Base-by-base conservation (phyloP, 2,888 invertebrate genomes). In the Mesorhabditis sp. region DNA sequence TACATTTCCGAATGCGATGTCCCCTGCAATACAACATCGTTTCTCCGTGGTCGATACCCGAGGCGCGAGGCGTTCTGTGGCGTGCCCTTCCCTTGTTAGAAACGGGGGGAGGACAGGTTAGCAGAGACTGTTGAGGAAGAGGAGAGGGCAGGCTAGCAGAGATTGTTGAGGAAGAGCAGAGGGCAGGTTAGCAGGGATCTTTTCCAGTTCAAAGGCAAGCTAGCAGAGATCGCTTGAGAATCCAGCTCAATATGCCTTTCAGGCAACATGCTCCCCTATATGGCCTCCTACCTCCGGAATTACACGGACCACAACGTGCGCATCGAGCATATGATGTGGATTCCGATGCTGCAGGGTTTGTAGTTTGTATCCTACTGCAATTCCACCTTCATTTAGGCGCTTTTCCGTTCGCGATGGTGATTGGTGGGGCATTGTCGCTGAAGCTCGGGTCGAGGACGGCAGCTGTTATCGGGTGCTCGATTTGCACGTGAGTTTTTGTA, bases 251-350 rank as follows among this genome's bases (percentile, higher is more conserved):
- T 2, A 28, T 50, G 7, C n/a, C 63, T 67, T 74, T 43, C 62
- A 83, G 83, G 84, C 13, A 84, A 84, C 70, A 85, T 85, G 82
- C 76, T 83, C 4, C 84, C 84, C 4, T 85, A 84, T 63, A 84
- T 84, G 82, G 83, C 84, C 3, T 83, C 82, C 3, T 84, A 83
- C 66, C 82, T 84, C 80, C 73, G 80, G 7, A 85, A 83, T 68
- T 79, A 78, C 70, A 85, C 83, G 5, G 83, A 85, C 74, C 72
- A 76, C 5, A 70, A 71, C 5, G 74, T 85, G 13, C 70, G 76
- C 45, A 66, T 83, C 43, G 84, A 85, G 71, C 76, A 82, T 64
- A 75, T 84, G 65, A 81, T 85, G 73, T 84, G 84, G 84, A 82
- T 84, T 62, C 84, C 84, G 5, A 84, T 82, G 15, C 82, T 84